Evolutionary conservation across 2,888 invertebrate species (phyloP), one percentile per base, ranked within the genome.

Genomic region (Entomobrya proxima): DNA sequence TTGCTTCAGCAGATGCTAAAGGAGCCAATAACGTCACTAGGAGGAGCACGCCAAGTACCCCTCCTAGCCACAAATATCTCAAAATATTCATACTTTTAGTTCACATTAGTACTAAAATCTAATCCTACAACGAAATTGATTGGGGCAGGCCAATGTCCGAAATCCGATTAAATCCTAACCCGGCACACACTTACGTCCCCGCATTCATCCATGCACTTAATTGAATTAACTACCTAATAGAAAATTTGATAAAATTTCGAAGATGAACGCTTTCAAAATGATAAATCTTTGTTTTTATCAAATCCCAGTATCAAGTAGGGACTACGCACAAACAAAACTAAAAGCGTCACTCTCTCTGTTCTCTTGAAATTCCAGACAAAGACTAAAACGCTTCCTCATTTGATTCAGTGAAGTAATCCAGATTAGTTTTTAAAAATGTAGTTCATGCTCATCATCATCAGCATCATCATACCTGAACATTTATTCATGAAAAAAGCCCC

Each of bases 61-160:
- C 81, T 64, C 83, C 83, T 52, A 83, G 18, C 64, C 83, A 76
- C 15, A 75, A 50, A 35, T 75, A 47, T 52, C 83, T 75, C 52
- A 76, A 61, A 24, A 76, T 27, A 24, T 37, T 83, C 83, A 83
- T 83, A 35, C 15, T 76, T 52, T 35, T 5, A 24, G 35, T 18
- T 58, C 52, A 79, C 80, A 58, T 81, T 72, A 72, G 69, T 21
- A 4, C 37, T 9, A 6, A 35, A 35, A 18, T 64, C 35, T 6
- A 67, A 32, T n/a, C 24, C 67, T 7, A 40, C 13, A 40, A 40
- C 7, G 44, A 7, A 7, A 13, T 15, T 15, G 15, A 40, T 40
- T 40, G 7, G 7, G 15, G 44, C 44, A 11, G 9, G 44, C 44
- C 35, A 47, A n/a, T 44, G 47, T 37, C 44, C 2, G n/a, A 72